Base-by-base conservation (phyloP, 2,888 invertebrate genomes). In the Agrilus cyanescens region DNA sequence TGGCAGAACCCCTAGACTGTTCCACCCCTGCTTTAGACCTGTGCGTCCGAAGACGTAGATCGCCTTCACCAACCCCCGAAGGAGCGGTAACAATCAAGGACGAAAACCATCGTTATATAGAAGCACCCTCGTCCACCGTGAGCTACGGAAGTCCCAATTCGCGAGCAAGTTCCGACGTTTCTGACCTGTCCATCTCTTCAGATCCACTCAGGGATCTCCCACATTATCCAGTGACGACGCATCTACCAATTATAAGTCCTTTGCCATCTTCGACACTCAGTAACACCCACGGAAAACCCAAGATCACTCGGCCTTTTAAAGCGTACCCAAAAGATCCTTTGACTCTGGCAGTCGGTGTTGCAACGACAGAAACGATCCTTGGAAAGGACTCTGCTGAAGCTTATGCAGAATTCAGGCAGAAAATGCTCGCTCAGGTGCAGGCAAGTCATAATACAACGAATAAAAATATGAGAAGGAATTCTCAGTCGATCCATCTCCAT, bases 301-400 rank as follows among this genome's bases (percentile, higher is more conserved):
- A 73, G 54, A 50, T 64, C 4, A 67, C 74, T 0, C 67, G 80
- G 2, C 81, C 81, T 0, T 81, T 81, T 56, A 81, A 82, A 57
- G 81, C 82, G 0, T 84, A 82, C 57, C 82, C 84, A 1, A 78
- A 80, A 49, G 79, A 82, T 58, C 78, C 82, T 0, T 56, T 80
- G 16, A 69, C 74, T 33, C 59, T 85, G 51, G 61, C 77, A 33
- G 58, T 80, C 49, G 60, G 74, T 49, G 50, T 60, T n/a, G 46
- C 57, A 1, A 53, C 57, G 47, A 57, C 72, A 1, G 75, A 72
- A 41, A 56, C 69, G 8, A 54, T 72, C 3, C 62, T 76, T 13
- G 73, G 75, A 42, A 72, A 72, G 53, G 72, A 75, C 34, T 73
- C 76, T 1, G 73, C 74, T 32, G 81, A 83, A 40, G 78, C 80